These are phyloP conservation scores for Rhinolophus sinicus DNA, from an alignment of 2,113 vertebrate genomes.

Conservation along the genomic window DNA sequence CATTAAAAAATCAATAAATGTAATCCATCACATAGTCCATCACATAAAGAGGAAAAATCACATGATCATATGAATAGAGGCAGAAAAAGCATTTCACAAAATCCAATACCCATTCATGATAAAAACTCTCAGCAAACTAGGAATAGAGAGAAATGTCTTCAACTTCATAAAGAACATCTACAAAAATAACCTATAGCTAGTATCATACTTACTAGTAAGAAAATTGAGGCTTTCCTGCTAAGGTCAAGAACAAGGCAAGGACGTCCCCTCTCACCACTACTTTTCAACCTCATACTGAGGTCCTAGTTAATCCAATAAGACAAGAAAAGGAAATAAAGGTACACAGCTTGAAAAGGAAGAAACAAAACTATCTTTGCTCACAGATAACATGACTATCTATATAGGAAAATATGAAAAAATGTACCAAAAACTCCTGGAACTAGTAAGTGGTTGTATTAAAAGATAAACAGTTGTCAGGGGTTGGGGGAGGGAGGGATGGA, in stretches of 20 bases:
- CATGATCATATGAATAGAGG: background rate
- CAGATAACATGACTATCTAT: background rate
- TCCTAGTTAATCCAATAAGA: background rate
- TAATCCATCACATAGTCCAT: background rate
- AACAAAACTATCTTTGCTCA: background rate
- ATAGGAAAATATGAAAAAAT: background rate
- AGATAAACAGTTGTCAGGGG: background rate
- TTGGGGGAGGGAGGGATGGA: background rate
- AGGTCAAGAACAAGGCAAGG: background rate
- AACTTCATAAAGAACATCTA: background rate
- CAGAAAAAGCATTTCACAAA: background rate
- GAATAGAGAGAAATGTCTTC: background rate
- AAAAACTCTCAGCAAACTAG: background rate
- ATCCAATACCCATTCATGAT: background rate
- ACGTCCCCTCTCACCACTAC: background rate
- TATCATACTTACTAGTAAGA: background rate
- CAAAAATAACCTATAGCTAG: background rate
- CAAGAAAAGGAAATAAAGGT: background rate
- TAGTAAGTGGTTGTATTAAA: background rate
- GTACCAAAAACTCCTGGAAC: background rate
- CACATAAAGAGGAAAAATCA: slow-evolving; percentile 6
- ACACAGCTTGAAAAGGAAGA: background rate
- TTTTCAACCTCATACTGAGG: background rate
- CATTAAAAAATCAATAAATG: background rate
- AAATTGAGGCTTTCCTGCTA: background rate